Conservation (phyloP, 2,797 vertebrate genomes). For the Halcyon smyrnensis region DNA sequence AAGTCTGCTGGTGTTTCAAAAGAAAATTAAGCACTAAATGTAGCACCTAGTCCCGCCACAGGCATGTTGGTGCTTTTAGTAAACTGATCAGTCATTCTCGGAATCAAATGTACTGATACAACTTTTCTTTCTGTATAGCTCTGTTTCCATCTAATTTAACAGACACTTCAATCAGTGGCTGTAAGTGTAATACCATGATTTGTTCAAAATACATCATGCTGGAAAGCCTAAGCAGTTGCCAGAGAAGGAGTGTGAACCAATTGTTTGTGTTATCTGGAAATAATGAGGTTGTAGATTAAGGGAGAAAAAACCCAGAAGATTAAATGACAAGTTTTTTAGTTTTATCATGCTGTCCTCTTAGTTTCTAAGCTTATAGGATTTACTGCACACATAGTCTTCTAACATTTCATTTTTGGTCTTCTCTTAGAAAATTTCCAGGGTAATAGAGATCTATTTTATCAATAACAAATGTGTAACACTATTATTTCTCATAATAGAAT, state of each 20-base stretch:
- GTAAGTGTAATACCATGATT: constrained; percentile 22
- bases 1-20: not conserved
- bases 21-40: not conserved
- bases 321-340: not conserved
- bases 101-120: constrained; percentile 45
- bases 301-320: not conserved
- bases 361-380: not conserved
- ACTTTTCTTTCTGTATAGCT: constrained; percentile 28
- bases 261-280: constrained; percentile 68
- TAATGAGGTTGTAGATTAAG: constrained; percentile 28
- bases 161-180: constrained; percentile 66
- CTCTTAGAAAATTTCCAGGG: not conserved
- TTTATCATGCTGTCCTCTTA: not conserved
- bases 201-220: constrained; percentile 49
- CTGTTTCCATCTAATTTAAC: constrained; percentile 66
- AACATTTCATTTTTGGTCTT: not conserved
- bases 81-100: constrained; percentile 4
- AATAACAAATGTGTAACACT: not conserved
- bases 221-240: constrained; percentile 46
- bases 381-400: not conserved
- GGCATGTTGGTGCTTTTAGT: not conserved
- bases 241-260: constrained; percentile 60
- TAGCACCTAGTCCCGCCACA: constrained; percentile 14
- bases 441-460: not conserved
- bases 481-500: constrained; percentile 53